A percentile compares a stretch with the other conserved stretches of the same genome.
Conservation (phyloP, 2,113 vertebrate species). For the Colinus virginianus region DNA sequence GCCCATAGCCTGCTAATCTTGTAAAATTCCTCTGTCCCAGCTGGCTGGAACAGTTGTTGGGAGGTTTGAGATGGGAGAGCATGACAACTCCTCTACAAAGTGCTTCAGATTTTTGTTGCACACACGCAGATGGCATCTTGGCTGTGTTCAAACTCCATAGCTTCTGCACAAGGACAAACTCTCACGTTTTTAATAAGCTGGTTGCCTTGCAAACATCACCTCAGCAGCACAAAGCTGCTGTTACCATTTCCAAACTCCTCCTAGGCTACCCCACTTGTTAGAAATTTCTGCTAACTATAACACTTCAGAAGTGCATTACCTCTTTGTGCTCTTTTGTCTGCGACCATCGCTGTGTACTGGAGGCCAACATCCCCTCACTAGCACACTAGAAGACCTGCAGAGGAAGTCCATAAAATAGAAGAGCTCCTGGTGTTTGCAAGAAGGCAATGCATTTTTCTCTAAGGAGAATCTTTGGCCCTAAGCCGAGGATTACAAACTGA, state of each 20-base stretch:
- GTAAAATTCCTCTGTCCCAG: constrained; percentile 43
- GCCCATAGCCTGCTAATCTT: constrained; percentile 5
- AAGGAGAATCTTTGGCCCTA: neutral
- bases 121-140: constrained; percentile 22
- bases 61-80: neutral
- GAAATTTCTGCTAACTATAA: neutral
- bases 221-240: neutral
- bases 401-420: neutral
- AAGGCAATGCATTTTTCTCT: neutral
- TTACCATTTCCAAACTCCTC: neutral
- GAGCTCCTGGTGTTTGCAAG: neutral
- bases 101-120: neutral
- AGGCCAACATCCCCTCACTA: neutral
- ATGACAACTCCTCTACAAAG: neutral
- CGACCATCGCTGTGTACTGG: neutral
- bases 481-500: neutral
- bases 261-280: neutral
- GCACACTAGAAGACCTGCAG: neutral
- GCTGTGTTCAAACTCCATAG: neutral
- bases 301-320: neutral
- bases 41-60: constrained; percentile 39
- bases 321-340: neutral
- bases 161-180: constrained; percentile 8
- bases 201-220: neutral
- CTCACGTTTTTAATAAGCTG: neutral